These are phyloP conservation scores for Phylloscopus whistleri DNA, from an alignment of 2,113 vertebrate genomes.

Conservation along the genomic window DNA sequence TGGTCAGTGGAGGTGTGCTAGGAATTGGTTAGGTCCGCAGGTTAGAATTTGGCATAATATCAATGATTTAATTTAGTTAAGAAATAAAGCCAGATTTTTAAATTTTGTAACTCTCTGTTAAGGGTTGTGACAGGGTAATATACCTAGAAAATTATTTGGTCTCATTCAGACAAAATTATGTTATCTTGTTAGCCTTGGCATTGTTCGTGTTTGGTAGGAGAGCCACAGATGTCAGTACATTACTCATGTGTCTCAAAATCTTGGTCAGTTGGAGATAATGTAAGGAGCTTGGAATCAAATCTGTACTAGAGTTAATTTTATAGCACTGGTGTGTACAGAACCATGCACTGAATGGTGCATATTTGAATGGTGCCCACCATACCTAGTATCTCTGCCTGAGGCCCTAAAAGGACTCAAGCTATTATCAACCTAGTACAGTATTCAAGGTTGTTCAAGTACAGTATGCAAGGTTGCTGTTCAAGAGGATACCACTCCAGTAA, in stretches of 20 bases:
- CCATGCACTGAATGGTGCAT: background rate
- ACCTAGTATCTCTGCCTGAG: background rate
- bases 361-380: background rate
- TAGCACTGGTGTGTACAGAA: background rate
- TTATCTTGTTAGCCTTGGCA: background rate
- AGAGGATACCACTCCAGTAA: background rate
- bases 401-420: background rate
- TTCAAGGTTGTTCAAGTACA: too few relatives aligned
- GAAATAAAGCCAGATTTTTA: background rate
- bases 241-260: background rate
- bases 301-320: background rate
- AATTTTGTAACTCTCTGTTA: background rate
- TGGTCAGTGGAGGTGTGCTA: background rate
- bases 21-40: background rate
- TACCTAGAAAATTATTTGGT: background rate
- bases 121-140: background rate
- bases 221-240: background rate
- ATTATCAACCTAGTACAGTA: background rate
- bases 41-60: background rate
- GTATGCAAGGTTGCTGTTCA: background rate
- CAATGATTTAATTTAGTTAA: background rate
- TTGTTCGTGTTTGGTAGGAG: background rate
- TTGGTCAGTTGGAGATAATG: background rate
- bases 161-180: background rate
- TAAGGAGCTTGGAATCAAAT: background rate